phyloP scores from a whole-genome alignment of 2,113 vertebrate genomes.

The Vulpes ferrilata region DNA sequence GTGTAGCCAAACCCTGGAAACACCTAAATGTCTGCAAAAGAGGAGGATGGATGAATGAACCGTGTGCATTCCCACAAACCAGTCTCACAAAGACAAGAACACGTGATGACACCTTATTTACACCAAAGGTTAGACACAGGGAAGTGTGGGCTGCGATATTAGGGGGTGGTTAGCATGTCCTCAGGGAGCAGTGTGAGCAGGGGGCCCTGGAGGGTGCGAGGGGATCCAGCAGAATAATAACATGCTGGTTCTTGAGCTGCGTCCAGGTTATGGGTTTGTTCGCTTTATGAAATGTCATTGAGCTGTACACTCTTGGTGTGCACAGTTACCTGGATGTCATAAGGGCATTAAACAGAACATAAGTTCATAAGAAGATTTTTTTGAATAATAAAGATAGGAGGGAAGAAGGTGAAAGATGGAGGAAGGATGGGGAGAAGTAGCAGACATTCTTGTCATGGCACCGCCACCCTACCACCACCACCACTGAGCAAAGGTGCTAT shows the following conservation, averaged over 20 bases:
- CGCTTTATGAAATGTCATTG: background rate
- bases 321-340: background rate
- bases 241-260: background rate
- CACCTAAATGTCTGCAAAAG: background rate
- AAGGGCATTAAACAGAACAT: background rate
- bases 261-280: background rate
- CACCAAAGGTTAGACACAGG: background rate
- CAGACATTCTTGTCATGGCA: background rate
- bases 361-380: background rate
- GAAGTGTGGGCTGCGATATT: too few relatives aligned
- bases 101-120: too few relatives aligned
- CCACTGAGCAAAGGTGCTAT: too few relatives aligned
- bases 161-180: background rate
- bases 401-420: background rate
- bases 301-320: rapidly evolving
- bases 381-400: background rate
- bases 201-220: background rate
- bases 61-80: background rate
- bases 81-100: background rate
- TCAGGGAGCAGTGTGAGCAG: too few relatives aligned
- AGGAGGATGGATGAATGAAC: background rate
- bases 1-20: background rate
- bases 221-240: background rate
- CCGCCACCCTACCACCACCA: background rate
- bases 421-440: background rate